Evolutionary conservation across 2,888 invertebrate genomes (phyloP), one percentile per base, ranked within the genome.

Genomic region (Heteromyza rotundicornis): DNA sequence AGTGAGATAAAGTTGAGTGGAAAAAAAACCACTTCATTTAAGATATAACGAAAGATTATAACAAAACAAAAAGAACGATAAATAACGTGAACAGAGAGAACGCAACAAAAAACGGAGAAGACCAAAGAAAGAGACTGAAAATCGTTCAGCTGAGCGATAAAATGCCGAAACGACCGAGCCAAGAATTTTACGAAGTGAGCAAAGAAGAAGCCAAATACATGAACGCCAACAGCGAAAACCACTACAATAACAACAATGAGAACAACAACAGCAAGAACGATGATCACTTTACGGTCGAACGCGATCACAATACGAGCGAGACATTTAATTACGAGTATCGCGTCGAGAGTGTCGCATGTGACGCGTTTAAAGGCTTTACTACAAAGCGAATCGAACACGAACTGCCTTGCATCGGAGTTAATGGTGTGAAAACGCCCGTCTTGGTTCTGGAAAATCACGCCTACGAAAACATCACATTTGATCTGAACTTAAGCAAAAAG

Each of bases 381-480:
- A 27, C 27, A 10, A 27, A 59, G 62, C 2, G 32, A 27, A 1
- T 19, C 16, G 14, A 2, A 50, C 2, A 20, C 32, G n/a, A n/a
- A n/a, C n/a, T n/a, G n/a, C n/a, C n/a, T n/a, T n/a, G n/a, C n/a
- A 10, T 27, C 27, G 27, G 27, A 27, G 27, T 27, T 27, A 27
- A 27, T 27, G 7, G 27, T 10, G 27, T 10, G 10, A 27, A 27
- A 27, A 27, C 27, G 27, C 27, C 27, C 27, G 10, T 27, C 10
- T 7, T 27, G 7, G 10, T 27, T 27, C 5, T 27, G 7, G 27
- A 27, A 47, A 64, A 68, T 35, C 66, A 67, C 51, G 69, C 67
- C 62, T 73, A 76, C 64, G 74, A 77, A 36, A 77, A 74, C 67
- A 60, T 74, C 22, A 60, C 55, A 51, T 62, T 66, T 17, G 59